Percentiles rank a stretch among this genome's conserved stretches.
These are phyloP conservation scores for Cheracebus regulus DNA, from an alignment of 2,797 vertebrate genomes.

Conservation along the genomic window DNA sequence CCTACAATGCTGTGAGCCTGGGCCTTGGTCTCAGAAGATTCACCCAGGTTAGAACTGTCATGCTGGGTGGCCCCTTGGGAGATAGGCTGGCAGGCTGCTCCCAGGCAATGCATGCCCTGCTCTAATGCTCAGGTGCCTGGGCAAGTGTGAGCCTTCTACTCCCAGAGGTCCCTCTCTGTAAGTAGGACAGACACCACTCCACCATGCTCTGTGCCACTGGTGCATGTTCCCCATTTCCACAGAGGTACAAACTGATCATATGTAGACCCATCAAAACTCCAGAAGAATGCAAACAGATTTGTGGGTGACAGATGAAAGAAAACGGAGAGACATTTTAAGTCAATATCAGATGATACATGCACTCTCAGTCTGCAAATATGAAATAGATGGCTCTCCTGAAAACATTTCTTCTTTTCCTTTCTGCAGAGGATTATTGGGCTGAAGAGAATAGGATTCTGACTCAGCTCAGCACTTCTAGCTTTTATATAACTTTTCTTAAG, in stretches of 20 bases:
- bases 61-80: background rate
- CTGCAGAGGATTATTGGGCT: background rate
- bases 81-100: background rate
- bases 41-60: background rate
- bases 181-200: background rate
- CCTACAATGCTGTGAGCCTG: background rate
- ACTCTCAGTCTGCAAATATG: background rate
- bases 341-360: background rate
- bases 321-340: background rate
- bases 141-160: background rate
- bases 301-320: background rate
- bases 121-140: background rate
- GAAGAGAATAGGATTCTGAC: background rate
- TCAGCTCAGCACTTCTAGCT: background rate
- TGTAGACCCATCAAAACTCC: background rate
- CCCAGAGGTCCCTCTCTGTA: background rate
- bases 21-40: background rate
- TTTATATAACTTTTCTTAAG: background rate
- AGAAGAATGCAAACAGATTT: background rate
- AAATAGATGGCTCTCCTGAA: background rate
- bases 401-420: background rate
- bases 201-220: fast-evolving
- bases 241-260: background rate
- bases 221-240: background rate
- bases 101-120: background rate